phyloP scores from a whole-genome alignment of 2,888 invertebrate species.

The Troides oblongomaculatus region DNA sequence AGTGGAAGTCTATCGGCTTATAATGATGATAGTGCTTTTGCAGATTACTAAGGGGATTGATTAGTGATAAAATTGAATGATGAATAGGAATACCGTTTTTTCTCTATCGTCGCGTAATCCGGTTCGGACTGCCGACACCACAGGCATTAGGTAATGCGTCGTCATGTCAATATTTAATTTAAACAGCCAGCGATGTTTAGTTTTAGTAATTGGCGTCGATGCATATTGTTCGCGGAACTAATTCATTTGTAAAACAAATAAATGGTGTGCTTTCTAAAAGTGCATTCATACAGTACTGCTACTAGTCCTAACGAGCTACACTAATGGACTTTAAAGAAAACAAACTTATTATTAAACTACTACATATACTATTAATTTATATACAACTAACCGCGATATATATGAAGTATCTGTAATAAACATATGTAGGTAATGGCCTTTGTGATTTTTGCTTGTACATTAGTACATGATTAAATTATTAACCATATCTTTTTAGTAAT shows the following conservation, averaged over 20 bases:
- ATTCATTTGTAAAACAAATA: conserved; percentile 58
- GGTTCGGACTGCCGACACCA: background rate
- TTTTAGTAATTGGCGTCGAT: conserved; percentile 55
- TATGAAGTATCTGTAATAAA: no score
- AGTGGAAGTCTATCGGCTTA: no score
- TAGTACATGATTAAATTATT: no score
- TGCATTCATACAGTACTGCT: conserved; percentile 5
- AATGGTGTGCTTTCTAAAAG: conserved; percentile 32
- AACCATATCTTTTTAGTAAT: no score
- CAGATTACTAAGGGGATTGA: no score
- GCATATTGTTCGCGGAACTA: conserved; percentile 53
- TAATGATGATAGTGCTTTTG: no score
- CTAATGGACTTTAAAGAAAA: conserved; percentile 10
- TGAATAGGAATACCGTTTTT: no score
- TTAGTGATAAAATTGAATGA: no score
- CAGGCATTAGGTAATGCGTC: conserved; percentile 11
- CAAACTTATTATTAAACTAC: conserved; percentile 7
- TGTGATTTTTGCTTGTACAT: no score
- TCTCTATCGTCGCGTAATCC: no score
- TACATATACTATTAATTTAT: background rate
- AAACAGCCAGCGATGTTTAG: conserved; percentile 39
- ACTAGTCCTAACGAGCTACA: conserved; percentile 5
- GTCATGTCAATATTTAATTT: conserved; percentile 42
- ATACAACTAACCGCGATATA: background rate
- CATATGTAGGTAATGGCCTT: no score